Base-by-base conservation (phyloP, 2,888 invertebrate species). In the Chloromyia formosa region DNA sequence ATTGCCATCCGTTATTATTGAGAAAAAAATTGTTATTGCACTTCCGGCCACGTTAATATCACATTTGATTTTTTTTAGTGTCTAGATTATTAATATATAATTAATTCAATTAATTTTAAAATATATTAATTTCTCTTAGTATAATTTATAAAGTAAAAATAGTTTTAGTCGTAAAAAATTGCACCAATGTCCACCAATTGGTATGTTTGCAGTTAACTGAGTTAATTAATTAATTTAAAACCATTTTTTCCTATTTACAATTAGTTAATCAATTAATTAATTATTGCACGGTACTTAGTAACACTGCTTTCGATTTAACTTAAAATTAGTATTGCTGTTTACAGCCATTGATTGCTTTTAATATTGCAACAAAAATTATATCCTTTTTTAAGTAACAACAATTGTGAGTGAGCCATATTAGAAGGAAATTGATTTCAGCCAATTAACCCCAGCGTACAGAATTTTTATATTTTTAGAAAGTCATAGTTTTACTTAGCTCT, bases 31-130 rank as follows among this genome's bases (percentile, higher is more conserved):
- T 73, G 61, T 71, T 77, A 77, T 77, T 77, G 77, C 77, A 77
- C 76, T 54, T 75, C 74, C 75, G 75, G 75, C 77, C 75, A 72
- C 61, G 27, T 72, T 72, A 73, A 75, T 77, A 77, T 77, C 77
- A 77, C 77, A 76, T 71, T 75, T 62, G 49, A 23, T 72, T 40
- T 72, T 73, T 40, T 16, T 54, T 35, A 53, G 10, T 72, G 12
- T 16, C 45, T 61, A 60, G 23, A 56, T 42, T 14, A 5, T 20
- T 20, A 23, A 73, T 60, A 12, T 60, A 73, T n/a, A 45, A 73
- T 40, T n/a, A 56, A 71, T 56, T 56, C 54, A 64, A 42, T 22
- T 12, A 9, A 9, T 60, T 0, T 45, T 72, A 16, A 23, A 45
- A 73, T 7, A 49, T 62, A 62, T 62, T 35, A 45, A 61, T 5